Percentiles rank a stretch among this genome's conserved stretches.
These are phyloP conservation scores for Triplophysa siluroides DNA, from an alignment of 2,113 vertebrate species.

Conservation along the genomic window DNA sequence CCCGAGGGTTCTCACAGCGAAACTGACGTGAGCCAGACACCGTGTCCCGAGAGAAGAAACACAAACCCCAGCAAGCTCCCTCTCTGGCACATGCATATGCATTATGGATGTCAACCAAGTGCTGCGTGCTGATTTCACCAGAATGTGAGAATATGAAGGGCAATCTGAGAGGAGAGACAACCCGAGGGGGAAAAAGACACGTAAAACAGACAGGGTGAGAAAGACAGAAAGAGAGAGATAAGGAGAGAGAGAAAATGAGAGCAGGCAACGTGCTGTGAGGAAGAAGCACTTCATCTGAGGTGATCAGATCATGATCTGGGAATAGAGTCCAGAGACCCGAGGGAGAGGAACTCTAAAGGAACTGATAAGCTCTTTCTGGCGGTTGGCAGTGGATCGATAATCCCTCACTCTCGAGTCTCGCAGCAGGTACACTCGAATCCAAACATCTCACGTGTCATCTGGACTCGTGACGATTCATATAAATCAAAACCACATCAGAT, in stretches of 20 bases:
- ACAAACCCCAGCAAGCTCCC: conserved; percentile 16
- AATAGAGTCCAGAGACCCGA: conserved; percentile 49
- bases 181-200: not conserved
- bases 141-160: conserved; percentile 11
- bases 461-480: conserved; percentile 49
- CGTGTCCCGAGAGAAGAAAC: conserved; percentile 11
- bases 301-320: conserved; percentile 56
- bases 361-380: conserved; percentile 65
- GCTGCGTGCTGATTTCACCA: conserved; percentile 41
- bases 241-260: not conserved
- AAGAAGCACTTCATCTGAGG: conserved; percentile 32
- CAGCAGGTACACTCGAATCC: conserved; percentile 63
- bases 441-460: conserved; percentile 55
- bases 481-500: conserved; percentile 38
- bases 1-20: not conserved
- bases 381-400: conserved; percentile 71
- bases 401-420: conserved; percentile 61
- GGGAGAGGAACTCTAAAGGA: conserved; percentile 59
- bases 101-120: conserved; percentile 41
- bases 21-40: conserved; percentile 23
- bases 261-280: not conserved
- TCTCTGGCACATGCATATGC: conserved; percentile 28
- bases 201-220: not conserved
- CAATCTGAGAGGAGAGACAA: not conserved
- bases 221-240: not conserved